These are phyloP conservation scores for Propsilocerus akamusi DNA, from an alignment of 1,140 invertebrate species.

Conservation along the genomic window DNA sequence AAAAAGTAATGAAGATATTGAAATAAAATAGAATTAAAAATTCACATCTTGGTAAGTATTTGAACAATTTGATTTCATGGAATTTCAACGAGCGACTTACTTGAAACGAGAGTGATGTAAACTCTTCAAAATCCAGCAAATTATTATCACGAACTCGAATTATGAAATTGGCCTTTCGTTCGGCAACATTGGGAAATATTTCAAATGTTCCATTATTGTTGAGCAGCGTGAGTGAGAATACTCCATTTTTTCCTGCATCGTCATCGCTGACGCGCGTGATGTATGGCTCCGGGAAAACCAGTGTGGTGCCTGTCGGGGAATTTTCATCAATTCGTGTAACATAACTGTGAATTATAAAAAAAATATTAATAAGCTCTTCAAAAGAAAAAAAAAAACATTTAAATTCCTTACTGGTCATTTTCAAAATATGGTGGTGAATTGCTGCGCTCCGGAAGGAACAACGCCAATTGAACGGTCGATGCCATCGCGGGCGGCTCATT, in stretches of 20 bases:
- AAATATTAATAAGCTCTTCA: neutral
- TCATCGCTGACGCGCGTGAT: conserved; percentile 52
- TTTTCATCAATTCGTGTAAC: conserved; percentile 62
- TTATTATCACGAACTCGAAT: conserved; percentile 66
- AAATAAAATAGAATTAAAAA: neutral
- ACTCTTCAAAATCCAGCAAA: conserved; percentile 64
- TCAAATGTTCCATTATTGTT: conserved; percentile 78
- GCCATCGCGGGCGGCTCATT: conserved; percentile 57
- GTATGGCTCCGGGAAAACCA: conserved; percentile 50
- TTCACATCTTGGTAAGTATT: neutral
- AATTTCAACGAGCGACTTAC: conserved; percentile 23
- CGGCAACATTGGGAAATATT: conserved; percentile 70
- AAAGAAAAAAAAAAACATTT: neutral
- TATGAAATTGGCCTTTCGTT: conserved; percentile 57
- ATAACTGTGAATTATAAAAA: conserved; percentile 32
- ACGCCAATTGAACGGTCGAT: conserved; percentile 54
- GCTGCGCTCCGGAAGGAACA: conserved; percentile 53
- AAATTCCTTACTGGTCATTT: conserved; percentile 43
- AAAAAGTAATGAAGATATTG: conserved; percentile 1
- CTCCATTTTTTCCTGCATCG: conserved; percentile 62
- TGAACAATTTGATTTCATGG: neutral
- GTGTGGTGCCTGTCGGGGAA: conserved; percentile 51
- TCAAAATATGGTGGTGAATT: conserved; percentile 60
- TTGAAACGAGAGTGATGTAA: conserved; percentile 48
- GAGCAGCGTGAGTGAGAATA: conserved; percentile 57